Conservation (phyloP, 2,113 vertebrate species). For the Ameiurus melas region DNA sequence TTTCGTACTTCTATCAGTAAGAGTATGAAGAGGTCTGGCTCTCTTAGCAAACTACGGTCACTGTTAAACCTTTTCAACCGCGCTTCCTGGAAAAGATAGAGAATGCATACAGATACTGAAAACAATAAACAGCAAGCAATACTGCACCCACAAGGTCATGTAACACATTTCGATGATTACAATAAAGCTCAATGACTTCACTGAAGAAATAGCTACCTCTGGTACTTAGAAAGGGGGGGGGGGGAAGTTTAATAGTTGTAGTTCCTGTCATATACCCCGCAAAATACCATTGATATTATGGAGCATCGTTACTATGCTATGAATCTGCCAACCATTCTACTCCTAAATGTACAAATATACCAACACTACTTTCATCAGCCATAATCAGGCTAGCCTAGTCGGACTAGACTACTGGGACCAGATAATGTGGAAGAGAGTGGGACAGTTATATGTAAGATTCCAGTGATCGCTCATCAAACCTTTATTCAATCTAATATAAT, state of each 20-base stretch:
- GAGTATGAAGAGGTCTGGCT: conserved; percentile 77
- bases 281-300: not conserved
- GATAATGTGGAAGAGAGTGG: conserved; percentile 28
- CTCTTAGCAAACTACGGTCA: conserved; percentile 69
- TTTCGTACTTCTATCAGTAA: conserved; percentile 75
- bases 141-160: not conserved
- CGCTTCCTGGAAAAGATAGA: conserved; percentile 67
- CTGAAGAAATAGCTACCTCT: not conserved
- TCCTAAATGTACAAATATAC: not conserved
- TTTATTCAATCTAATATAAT: not conserved
- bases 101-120: not conserved
- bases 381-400: not conserved
- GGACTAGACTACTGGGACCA: not conserved
- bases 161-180: not conserved
- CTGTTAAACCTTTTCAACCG: conserved; percentile 69
- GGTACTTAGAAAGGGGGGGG: not conserved
- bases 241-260: not conserved
- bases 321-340: not conserved
- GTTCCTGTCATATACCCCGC: no score
- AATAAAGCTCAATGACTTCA: not conserved
- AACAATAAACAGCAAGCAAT: not conserved
- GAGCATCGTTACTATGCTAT: not conserved
- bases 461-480: not conserved
- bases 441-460: not conserved
- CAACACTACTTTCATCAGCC: not conserved